A percentile compares a stretch with the other conserved stretches of the same genome.
Evolutionary conservation across 2,888 invertebrate species (phyloP).

Genomic region (Branchipolynoe longqiensis): DNA sequence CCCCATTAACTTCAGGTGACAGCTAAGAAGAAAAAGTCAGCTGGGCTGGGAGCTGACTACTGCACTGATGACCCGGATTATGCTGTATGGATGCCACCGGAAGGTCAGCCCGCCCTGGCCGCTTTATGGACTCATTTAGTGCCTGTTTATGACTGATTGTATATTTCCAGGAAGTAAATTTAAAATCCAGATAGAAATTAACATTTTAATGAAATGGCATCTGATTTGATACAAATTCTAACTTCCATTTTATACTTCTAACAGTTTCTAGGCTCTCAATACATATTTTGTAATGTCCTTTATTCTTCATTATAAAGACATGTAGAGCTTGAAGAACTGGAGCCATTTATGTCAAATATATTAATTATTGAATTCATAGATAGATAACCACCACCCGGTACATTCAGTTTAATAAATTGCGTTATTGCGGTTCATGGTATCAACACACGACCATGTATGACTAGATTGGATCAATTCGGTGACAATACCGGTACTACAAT

Average conservation of each 20-base stretch:
- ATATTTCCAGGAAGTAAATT: background rate
- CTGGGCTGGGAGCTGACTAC: conserved; percentile 64
- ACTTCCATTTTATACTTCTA: background rate
- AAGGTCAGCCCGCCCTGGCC: conserved; percentile 71
- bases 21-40: conserved; percentile 48
- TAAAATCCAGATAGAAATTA: background rate
- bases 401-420: no score
- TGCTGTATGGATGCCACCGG: conserved; percentile 90
- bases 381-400: no score
- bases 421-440: no score
- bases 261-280: background rate
- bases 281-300: background rate
- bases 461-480: no score
- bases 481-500: no score
- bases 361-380: no score
- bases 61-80: conserved; percentile 84
- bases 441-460: no score
- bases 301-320: no score
- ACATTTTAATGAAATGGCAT: background rate
- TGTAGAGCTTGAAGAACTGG: no score
- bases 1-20: no score
- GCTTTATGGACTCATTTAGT: background rate
- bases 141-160: background rate
- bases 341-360: no score
- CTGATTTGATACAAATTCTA: background rate